These are phyloP conservation scores for Odobenus rosmarus DNA, from an alignment of 2,113 vertebrate species.

Conservation along the genomic window DNA sequence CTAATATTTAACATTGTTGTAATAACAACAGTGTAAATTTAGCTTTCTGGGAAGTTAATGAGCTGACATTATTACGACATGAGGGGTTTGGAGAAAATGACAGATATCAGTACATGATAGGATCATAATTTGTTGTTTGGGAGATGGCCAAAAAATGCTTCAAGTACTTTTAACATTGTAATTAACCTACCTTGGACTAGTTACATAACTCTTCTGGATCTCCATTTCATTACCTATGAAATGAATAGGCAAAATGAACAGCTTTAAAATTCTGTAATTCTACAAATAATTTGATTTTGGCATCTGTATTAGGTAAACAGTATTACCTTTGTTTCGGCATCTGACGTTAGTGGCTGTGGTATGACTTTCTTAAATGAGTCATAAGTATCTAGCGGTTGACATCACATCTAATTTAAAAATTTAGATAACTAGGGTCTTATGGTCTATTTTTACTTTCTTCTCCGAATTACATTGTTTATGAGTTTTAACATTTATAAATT, in stretches of 20 bases:
- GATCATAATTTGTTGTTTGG: neutral
- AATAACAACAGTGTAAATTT: conserved; percentile 17
- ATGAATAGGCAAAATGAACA: neutral
- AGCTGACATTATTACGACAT: conserved; percentile 31
- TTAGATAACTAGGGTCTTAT: neutral
- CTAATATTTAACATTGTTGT: neutral
- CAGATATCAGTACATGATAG: neutral
- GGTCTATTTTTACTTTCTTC: neutral
- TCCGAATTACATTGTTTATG: neutral
- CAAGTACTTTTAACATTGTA: neutral
- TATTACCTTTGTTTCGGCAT: conserved; percentile 19
- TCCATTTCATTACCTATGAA: conserved; percentile 8
- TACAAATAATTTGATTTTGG: neutral
- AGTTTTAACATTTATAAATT: neutral
- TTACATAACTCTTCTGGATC: neutral
- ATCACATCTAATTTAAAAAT: neutral
- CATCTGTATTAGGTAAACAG: neutral
- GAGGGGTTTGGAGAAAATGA: neutral
- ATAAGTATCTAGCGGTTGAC: neutral
- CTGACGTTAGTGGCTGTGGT: neutral
- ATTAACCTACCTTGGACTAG: neutral
- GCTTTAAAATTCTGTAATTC: conserved; percentile 20
- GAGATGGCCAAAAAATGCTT: neutral
- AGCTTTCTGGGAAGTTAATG: conserved; percentile 38
- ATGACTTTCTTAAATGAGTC: conserved; percentile 15